A percentile compares a stretch with the other conserved stretches of the same genome.
phyloP scores from a whole-genome alignment of 2,888 invertebrate species.

The Ormyrus pomaceus region DNA sequence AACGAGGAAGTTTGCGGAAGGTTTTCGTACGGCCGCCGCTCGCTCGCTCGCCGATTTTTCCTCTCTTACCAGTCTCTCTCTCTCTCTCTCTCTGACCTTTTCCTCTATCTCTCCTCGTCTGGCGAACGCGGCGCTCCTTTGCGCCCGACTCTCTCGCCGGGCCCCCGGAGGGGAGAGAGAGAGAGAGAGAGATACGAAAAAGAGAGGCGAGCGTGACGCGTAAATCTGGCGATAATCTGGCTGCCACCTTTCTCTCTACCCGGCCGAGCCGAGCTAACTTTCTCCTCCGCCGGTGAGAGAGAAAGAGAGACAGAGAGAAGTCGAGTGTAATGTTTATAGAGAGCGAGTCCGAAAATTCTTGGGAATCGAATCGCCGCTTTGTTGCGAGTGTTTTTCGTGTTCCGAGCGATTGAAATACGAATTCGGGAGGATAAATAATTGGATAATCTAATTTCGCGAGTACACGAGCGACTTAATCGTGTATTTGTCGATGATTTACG shows the following conservation, averaged over 20 bases:
- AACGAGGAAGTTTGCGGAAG: slow-evolving; percentile 60
- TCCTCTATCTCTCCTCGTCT: slow-evolving; percentile 50
- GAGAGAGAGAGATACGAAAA: not conserved
- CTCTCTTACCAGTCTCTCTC: slow-evolving; percentile 4
- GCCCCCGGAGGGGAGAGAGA: not conserved
- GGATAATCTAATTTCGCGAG: too few relatives aligned
- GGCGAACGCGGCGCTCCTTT: not conserved
- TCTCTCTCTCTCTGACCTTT: slow-evolving; percentile 28
- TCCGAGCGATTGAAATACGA: too few relatives aligned
- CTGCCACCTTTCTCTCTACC: slow-evolving; percentile 58
- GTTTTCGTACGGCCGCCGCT: not conserved
- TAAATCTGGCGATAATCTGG: slow-evolving; percentile 58
- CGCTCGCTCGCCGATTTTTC: slow-evolving; percentile 36
- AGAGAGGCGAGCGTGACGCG: slow-evolving; percentile 54
- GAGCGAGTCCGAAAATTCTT: slow-evolving; percentile 12
- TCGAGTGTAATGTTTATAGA: too few relatives aligned
- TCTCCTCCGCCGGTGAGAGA: slow-evolving; percentile 15
- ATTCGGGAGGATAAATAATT: too few relatives aligned
- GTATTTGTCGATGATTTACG: too few relatives aligned
- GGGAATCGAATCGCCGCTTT: not conserved
- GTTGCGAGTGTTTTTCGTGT: too few relatives aligned
- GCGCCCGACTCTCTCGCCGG: not conserved
- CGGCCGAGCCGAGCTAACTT: slow-evolving; percentile 10
- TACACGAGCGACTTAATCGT: too few relatives aligned
- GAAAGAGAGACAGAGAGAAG: too few relatives aligned